Percentiles rank a stretch among this genome's conserved stretches.
phyloP scores from a whole-genome alignment of 2,888 invertebrate genomes.

The Julus scandinavius region DNA sequence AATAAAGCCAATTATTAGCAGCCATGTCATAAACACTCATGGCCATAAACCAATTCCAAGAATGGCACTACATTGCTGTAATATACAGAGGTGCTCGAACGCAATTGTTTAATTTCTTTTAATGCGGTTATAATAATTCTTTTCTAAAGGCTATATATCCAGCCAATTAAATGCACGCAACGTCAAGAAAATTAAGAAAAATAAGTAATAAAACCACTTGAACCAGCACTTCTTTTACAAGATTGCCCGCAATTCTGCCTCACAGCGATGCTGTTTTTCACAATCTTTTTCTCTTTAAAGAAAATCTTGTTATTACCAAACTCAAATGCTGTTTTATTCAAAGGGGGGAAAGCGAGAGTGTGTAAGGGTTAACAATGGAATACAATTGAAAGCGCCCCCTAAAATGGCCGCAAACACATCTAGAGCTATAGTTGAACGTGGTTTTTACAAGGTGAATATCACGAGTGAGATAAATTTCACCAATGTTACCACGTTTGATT shows the following conservation, averaged over 20 bases:
- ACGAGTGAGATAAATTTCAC: slow-evolving; percentile 46
- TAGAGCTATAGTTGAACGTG: not conserved
- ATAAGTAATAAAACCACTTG: slow-evolving; percentile 22
- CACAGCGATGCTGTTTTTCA: not conserved
- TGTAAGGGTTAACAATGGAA: not conserved
- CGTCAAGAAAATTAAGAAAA: not conserved
- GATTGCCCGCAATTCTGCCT: slow-evolving; percentile 20
- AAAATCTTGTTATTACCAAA: slow-evolving; percentile 15
- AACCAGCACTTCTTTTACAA: not conserved
- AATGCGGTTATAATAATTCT: not conserved
- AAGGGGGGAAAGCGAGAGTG: slow-evolving; percentile 15
- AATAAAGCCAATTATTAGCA: slow-evolving; percentile 2
- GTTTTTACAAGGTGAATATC: slow-evolving; percentile 43
- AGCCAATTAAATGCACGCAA: slow-evolving; percentile 15
- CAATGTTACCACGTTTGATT: slow-evolving; percentile 33
- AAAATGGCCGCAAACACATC: slow-evolving; percentile 5
- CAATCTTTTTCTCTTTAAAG: not conserved
- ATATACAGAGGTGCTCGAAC: slow-evolving; percentile 37
- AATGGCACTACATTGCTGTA: not conserved
- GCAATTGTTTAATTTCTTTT: slow-evolving; percentile 23
- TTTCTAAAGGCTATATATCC: not conserved
- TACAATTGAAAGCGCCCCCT: slow-evolving; percentile 4
- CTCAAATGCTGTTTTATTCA: slow-evolving; percentile 22
- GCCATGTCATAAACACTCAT: slow-evolving; percentile 6
- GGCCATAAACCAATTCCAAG: slow-evolving; percentile 13